Percentiles rank a stretch among this genome's conserved stretches.
phyloP scores from a whole-genome alignment of 1,140 invertebrate genomes.

The Euglossa dilemma region DNA sequence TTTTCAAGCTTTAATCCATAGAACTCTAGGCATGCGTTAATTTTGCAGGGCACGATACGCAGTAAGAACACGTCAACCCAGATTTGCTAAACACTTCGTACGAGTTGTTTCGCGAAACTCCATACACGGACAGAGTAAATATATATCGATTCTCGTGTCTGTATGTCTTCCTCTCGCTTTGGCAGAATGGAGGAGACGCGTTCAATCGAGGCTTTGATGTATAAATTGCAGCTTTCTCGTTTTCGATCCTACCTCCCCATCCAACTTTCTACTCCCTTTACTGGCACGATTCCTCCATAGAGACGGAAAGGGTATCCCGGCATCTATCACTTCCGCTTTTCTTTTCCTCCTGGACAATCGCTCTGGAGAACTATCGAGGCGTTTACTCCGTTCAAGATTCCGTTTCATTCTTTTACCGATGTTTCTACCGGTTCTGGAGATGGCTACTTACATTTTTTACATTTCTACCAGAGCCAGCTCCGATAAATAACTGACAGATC shows the following conservation, averaged over 20 bases:
- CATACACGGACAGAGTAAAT: slow-evolving; percentile 45
- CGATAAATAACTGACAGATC: not conserved
- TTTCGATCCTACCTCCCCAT: slow-evolving; percentile 61
- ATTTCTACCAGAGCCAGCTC: not conserved
- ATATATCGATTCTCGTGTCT: slow-evolving; percentile 63
- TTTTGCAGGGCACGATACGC: slow-evolving; percentile 48
- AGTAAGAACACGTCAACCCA: slow-evolving; percentile 51
- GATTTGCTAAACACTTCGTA: slow-evolving; percentile 68
- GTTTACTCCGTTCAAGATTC: slow-evolving; percentile 48
- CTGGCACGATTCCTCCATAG: slow-evolving; percentile 61
- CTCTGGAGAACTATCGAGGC: slow-evolving; percentile 53
- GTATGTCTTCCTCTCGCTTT: slow-evolving; percentile 61
- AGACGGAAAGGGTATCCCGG: slow-evolving; percentile 60
- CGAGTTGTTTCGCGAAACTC: slow-evolving; percentile 59
- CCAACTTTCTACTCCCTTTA: slow-evolving; percentile 67
- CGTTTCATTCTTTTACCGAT: slow-evolving; percentile 40
- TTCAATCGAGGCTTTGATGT: slow-evolving; percentile 73
- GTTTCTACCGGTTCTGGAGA: not conserved
- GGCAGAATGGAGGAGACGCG: slow-evolving; percentile 61
- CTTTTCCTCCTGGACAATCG: slow-evolving; percentile 66
- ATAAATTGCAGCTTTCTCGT: slow-evolving; percentile 72
- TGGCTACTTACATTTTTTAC: not conserved
- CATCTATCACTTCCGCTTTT: slow-evolving; percentile 68
- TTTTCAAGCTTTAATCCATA: slow-evolving; percentile 46
- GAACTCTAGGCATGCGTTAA: slow-evolving; percentile 49